Percentiles rank a stretch among this genome's conserved stretches.
These are phyloP conservation scores for Cyclophora albipunctata DNA, from an alignment of 2,888 invertebrate genomes.

Conservation along the genomic window DNA sequence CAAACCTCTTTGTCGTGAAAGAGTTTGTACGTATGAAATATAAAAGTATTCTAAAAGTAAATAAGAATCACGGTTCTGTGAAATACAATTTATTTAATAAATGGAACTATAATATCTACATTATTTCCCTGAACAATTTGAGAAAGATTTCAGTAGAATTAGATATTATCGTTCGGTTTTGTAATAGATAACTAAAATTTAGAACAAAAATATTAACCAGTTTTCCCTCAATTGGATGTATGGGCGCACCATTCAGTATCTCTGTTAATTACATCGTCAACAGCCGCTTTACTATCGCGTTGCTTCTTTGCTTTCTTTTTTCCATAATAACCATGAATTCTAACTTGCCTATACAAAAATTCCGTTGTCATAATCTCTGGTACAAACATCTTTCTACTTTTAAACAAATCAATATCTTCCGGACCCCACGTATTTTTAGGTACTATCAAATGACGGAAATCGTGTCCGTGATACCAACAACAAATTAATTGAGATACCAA, in stretches of 20 bases:
- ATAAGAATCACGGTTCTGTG: too few species aligned
- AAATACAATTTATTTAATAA: too few species aligned
- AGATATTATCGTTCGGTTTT: too few species aligned
- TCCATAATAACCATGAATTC: constrained; percentile 48
- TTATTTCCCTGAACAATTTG: too few species aligned
- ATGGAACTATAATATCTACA: too few species aligned
- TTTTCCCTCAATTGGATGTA: constrained; percentile 35
- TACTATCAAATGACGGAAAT: constrained; percentile 27
- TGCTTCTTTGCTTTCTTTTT: constrained; percentile 9
- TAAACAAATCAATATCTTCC: constrained; percentile 41
- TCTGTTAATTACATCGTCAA: constrained; percentile 15
- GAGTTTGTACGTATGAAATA: too few species aligned
- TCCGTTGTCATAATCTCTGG: constrained; percentile 70
- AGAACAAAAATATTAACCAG: too few species aligned
- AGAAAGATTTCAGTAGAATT: too few species aligned
- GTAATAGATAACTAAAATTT: too few species aligned
- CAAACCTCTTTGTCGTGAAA: too few species aligned
- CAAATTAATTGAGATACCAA: constrained; percentile 29
- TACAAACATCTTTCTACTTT: constrained; percentile 64
- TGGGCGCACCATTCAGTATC: constrained; percentile 40
- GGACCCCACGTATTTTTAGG: constrained; percentile 48
- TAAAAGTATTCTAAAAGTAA: too few species aligned
- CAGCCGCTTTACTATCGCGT: constrained; percentile 6
- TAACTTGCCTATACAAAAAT: constrained; percentile 64
- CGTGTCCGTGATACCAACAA: constrained; percentile 5